Evolutionary conservation across 2,797 vertebrate genomes (phyloP), one percentile per base, ranked within the genome.

Genomic region (Columba guinea): DNA sequence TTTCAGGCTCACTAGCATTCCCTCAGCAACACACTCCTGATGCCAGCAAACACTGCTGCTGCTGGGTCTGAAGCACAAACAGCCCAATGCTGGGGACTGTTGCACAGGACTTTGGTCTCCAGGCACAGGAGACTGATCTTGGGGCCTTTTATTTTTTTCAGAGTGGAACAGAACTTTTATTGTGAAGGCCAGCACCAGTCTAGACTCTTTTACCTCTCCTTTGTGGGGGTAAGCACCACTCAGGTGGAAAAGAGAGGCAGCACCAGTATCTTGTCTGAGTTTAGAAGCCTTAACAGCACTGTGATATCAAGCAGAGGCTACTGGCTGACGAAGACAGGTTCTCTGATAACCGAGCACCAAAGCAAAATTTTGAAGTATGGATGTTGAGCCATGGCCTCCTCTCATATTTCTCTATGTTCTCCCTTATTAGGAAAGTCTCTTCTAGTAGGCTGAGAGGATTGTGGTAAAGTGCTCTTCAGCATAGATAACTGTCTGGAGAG

Each of bases 161-260:
- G 44, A 64, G 26, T 19, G 6, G 3, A 69, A n/a, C 37, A 75
- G 11, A 30, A 35, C 16, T 75, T 9, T 6, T 19, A 9, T 48
- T 2, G 0, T 48, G 44, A 69, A 22, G n/a, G 37, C 35, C 49
- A 79, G 26, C n/a, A 41, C n/a, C 13, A 22, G 26, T 48, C 20
- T 18, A 51, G 18, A 35, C 28, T 23, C 53, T 84, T 67, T 13
- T 27, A 37, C 30, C 19, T 69, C 32, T 77, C 18, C 44, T 84
- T 0, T 10, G 13, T 22, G 10, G 15, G 23, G 7, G 49, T 46
- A 37, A 56, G 30, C 1, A 0, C 16, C 0, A 3, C 51, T 75
- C 1, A 3, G 11, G 1, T 51, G 19, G 37, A n/a, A 48, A 48
- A n/a, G 24, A 8, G 32, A 67, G 55, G 28, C n/a, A 68, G 37